A percentile compares a stretch with the other conserved stretches of the same genome.
These are phyloP conservation scores for Chloropsis hardwickii DNA, from an alignment of 2,113 vertebrate species.

Conservation along the genomic window DNA sequence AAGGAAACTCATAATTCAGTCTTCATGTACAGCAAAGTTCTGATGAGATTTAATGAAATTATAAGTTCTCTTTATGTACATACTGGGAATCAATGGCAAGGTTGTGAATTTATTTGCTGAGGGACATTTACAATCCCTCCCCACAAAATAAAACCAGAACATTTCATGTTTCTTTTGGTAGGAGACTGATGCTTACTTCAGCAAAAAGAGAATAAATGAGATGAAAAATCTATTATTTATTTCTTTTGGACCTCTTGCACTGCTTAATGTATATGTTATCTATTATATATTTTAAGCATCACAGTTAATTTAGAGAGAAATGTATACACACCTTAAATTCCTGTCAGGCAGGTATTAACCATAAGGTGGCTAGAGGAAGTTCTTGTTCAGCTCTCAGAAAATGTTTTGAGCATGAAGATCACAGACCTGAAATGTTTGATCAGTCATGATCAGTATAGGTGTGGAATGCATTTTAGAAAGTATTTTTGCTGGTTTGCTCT, in stretches of 20 bases:
- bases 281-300: background rate
- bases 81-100: conserved; percentile 36
- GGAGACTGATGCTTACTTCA: conserved; percentile 22
- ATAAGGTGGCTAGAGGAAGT: background rate
- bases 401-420: background rate
- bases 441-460: background rate
- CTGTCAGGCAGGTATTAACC: background rate
- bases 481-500: background rate
- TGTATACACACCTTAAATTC: background rate
- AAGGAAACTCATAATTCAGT: conserved; percentile 52
- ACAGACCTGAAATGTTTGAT: background rate
- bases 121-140: conserved; percentile 9
- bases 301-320: background rate
- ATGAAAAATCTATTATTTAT: background rate
- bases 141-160: background rate
- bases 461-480: background rate
- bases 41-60: conserved; percentile 55
- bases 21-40: conserved; percentile 24
- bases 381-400: background rate
- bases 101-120: conserved; percentile 50
- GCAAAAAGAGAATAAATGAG: conserved; percentile 19
- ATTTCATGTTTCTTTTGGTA: background rate
- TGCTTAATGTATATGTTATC: background rate
- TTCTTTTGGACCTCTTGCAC: background rate
- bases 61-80: conserved; percentile 52